Evolutionary conservation across 2,113 vertebrate genomes (phyloP).

Genomic region (Menidia beryllina): DNA sequence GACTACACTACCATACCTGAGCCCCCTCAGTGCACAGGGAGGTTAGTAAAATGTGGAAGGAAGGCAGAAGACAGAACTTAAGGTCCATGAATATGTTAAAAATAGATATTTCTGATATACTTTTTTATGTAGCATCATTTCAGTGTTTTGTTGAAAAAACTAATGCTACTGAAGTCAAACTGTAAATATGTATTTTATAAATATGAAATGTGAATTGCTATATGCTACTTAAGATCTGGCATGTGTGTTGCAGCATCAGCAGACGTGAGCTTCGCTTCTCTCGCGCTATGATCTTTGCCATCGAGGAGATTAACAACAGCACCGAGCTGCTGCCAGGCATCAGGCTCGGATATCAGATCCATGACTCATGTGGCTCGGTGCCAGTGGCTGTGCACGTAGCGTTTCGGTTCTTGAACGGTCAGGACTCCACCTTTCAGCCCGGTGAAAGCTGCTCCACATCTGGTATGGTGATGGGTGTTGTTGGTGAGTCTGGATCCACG

Average conservation of each 20-base stretch:
- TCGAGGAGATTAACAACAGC: constrained; percentile 82
- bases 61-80: no score
- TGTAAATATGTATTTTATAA: not conserved
- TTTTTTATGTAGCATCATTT: no score
- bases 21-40: constrained; percentile 65
- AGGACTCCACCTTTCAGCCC: constrained; percentile 29
- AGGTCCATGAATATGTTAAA: no score
- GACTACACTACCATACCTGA: constrained; percentile 68
- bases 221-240: not conserved
- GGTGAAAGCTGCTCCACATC: constrained; percentile 36
- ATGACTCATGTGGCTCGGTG: constrained; percentile 75
- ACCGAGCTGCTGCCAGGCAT: constrained; percentile 68
- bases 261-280: constrained; percentile 70
- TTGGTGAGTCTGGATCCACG: constrained; percentile 78
- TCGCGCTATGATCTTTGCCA: constrained; percentile 75
- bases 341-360: constrained; percentile 73
- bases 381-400: constrained; percentile 55
- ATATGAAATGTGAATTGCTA: not conserved
- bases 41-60: constrained; percentile 56
- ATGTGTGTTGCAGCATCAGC: constrained; percentile 56
- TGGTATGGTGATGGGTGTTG: constrained; percentile 54
- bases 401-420: constrained; percentile 69
- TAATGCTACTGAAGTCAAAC: no score
- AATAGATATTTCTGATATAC: no score
- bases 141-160: not conserved